Percentiles rank a stretch among this genome's conserved stretches.
Evolutionary conservation across 2,113 vertebrate species (phyloP).

Genomic region (Varanus komodoensis): DNA sequence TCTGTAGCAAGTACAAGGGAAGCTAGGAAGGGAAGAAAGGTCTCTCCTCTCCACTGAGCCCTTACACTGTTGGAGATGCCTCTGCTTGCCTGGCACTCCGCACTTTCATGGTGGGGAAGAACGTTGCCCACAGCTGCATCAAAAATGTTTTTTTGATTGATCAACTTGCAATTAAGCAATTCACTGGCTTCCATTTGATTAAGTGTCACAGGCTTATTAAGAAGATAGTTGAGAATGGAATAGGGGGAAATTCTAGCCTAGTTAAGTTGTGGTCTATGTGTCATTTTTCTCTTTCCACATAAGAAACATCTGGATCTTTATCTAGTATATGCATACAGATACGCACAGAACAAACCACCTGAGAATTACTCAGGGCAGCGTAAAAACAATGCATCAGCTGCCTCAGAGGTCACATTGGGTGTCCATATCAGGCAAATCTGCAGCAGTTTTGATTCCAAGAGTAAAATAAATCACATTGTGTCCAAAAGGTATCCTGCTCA

Average conservation of each 20-base stretch:
- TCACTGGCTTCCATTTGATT: neutral
- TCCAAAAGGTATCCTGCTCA: neutral
- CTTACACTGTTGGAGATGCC: neutral
- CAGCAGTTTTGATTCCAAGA: neutral
- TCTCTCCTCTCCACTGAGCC: neutral
- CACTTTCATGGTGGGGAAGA: neutral
- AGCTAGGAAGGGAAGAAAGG: neutral
- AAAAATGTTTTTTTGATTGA: neutral
- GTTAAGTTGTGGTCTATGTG: neutral
- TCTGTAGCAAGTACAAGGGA: neutral
- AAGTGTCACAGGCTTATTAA: neutral
- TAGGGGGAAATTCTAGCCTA: no score
- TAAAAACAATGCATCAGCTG: neutral
- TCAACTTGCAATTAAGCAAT: neutral
- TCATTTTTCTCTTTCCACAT: neutral
- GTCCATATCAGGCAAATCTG: neutral
- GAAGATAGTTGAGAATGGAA: neutral
- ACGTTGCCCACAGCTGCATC: neutral
- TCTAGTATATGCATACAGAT: neutral
- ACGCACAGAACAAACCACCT: neutral
- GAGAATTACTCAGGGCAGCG: neutral
- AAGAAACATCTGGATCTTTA: neutral
- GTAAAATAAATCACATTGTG: neutral
- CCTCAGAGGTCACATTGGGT: neutral
- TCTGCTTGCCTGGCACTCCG: neutral